Percentiles rank a stretch among this genome's conserved stretches.
Evolutionary conservation across 1,140 invertebrate species (phyloP).

Genomic region (Lucilia cuprina): DNA sequence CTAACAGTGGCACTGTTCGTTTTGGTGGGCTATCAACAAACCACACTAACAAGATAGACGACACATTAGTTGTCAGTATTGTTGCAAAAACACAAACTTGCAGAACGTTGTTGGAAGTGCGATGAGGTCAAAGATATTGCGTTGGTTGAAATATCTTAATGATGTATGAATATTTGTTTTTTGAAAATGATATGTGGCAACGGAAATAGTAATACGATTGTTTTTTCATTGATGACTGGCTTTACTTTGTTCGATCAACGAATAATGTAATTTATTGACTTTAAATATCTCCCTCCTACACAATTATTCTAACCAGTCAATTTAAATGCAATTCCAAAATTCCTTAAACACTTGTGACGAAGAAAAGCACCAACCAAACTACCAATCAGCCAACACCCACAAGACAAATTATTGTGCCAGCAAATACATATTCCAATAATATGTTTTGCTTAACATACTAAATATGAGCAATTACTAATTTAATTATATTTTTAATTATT

Average conservation of each 20-base stretch:
- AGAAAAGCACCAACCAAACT: neutral
- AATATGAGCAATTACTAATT: neutral
- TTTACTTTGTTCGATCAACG: neutral
- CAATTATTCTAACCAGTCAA: neutral
- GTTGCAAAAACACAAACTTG: neutral
- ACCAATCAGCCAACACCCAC: neutral
- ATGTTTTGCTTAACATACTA: neutral
- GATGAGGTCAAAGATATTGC: neutral
- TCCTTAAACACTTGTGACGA: neutral
- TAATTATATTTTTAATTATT: neutral
- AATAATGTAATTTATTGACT: neutral
- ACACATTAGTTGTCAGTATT: neutral
- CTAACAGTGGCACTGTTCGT: neutral
- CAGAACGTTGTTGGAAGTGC: neutral
- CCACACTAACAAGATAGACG: constrained; percentile 28
- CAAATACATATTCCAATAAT: neutral
- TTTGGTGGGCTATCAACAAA: constrained; percentile 17
- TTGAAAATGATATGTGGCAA: neutral
- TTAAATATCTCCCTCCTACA: neutral
- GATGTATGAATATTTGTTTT: neutral
- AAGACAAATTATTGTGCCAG: neutral
- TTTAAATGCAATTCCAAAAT: neutral
- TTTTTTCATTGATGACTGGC: neutral
- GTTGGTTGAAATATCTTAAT: neutral
- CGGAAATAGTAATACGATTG: neutral